Conservation (phyloP, 2,113 vertebrate genomes). For the Leptodactylus fuscus region DNA sequence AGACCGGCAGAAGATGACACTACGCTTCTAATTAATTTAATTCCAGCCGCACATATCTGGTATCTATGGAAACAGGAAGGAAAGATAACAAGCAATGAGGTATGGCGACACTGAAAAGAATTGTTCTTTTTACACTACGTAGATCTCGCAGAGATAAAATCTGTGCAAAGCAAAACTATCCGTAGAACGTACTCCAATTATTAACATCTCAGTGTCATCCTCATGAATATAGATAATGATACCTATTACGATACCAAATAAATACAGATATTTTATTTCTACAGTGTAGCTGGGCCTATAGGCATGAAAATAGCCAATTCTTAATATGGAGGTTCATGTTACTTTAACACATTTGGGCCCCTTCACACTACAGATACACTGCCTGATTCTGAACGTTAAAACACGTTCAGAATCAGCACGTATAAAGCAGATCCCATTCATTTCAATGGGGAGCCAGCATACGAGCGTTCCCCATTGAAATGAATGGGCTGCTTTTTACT, state of each 20-base stretch:
- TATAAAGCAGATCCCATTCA: too few relatives aligned
- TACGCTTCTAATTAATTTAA: background rate
- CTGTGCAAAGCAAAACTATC: background rate
- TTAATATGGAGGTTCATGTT: background rate
- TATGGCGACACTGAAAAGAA: background rate
- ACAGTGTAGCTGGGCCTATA: background rate
- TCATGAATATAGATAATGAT: background rate
- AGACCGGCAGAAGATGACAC: constrained; percentile 1
- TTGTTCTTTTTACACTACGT: background rate
- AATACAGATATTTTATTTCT: background rate
- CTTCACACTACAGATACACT: too few relatives aligned
- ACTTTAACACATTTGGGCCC: too few relatives aligned
- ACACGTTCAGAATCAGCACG: too few relatives aligned
- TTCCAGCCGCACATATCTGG: background rate
- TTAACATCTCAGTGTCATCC: background rate
- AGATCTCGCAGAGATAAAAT: background rate
- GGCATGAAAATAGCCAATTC: background rate
- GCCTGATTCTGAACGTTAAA: too few relatives aligned
- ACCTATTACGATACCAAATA: background rate
- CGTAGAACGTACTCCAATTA: too few relatives aligned
- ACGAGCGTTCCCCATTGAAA: too few relatives aligned
- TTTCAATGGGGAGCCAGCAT: too few relatives aligned
- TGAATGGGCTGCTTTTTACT: too few relatives aligned
- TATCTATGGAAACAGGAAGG: constrained; percentile 35
- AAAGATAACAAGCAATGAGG: background rate